phyloP scores from a whole-genome alignment of 2,113 vertebrate genomes.

The Heloderma charlesbogerti region DNA sequence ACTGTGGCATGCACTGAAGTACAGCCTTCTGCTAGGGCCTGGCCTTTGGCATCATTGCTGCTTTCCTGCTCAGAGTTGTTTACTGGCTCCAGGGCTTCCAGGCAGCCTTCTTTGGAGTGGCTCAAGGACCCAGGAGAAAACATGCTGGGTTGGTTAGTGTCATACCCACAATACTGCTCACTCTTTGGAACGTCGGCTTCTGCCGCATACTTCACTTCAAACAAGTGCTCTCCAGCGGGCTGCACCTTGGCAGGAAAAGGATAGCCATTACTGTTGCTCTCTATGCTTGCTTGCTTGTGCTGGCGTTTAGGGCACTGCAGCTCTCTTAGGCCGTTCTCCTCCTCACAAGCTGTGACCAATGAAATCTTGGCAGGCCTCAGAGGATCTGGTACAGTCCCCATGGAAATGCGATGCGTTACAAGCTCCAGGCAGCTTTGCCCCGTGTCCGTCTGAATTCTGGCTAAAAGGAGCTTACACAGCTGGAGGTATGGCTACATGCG shows the following conservation, averaged over 20 bases:
- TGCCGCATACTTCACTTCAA: slow-evolving; percentile 24
- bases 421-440: slow-evolving; percentile 9
- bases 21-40: not conserved
- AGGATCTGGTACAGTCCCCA: slow-evolving; percentile 91
- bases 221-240: slow-evolving; percentile 56
- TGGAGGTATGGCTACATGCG: rapidly evolving
- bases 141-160: slow-evolving; percentile 49
- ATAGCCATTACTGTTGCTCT: slow-evolving; percentile 74
- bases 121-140: slow-evolving; percentile 28
- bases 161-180: slow-evolving; percentile 9
- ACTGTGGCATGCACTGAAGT: rapidly evolving
- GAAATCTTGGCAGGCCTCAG: slow-evolving; percentile 86
- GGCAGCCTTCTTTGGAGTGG: slow-evolving; percentile 17
- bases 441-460: not conserved
- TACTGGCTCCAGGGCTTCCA: not conserved
- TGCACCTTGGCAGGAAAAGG: not conserved
- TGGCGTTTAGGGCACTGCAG: slow-evolving; percentile 75
- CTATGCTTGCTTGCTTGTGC: slow-evolving; percentile 41
- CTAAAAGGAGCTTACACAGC: not conserved
- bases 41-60: slow-evolving; percentile 21
- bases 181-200: not conserved
- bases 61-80: not conserved
- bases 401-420: slow-evolving; percentile 62
- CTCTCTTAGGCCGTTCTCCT: slow-evolving; percentile 75
- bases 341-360: slow-evolving; percentile 78